Percentiles rank a stretch among this genome's conserved stretches.
Evolutionary conservation across 2,888 invertebrate species (phyloP).

Genomic region (Scotopteryx bipunctaria): DNA sequence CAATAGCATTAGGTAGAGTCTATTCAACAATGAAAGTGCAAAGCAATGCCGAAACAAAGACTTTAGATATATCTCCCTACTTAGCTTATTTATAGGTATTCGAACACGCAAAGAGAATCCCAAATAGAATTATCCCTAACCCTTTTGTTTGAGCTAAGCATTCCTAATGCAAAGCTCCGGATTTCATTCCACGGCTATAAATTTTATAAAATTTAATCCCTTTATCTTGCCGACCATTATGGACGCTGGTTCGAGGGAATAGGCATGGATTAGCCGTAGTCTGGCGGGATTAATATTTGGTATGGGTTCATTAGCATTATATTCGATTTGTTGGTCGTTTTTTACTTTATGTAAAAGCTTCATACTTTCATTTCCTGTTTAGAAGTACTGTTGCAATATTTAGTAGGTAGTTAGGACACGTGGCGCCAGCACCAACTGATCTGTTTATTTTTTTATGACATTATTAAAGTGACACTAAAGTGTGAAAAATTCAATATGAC

Average conservation of each 20-base stretch:
- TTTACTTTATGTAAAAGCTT: too few species aligned
- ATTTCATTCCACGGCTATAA: constrained; percentile 58
- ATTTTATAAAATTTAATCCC: constrained; percentile 75
- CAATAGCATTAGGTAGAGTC: too few species aligned
- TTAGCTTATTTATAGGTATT: constrained; percentile 10
- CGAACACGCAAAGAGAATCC: constrained; percentile 27
- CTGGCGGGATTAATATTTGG: constrained; percentile 8
- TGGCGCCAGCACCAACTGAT: too few species aligned
- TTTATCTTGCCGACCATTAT: constrained; percentile 66
- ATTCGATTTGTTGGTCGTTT: neutral
- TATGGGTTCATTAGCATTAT: constrained; percentile 1
- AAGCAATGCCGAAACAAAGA: neutral
- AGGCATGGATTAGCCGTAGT: constrained; percentile 51
- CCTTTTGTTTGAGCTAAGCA: constrained; percentile 39
- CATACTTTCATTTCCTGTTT: too few species aligned
- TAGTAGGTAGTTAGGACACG: too few species aligned
- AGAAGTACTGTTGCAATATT: too few species aligned
- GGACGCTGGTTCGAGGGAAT: constrained; percentile 36
- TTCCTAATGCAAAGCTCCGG: constrained; percentile 43
- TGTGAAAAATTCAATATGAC: too few species aligned
- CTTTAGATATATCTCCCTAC: too few species aligned
- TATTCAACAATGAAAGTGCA: neutral
- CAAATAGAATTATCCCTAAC: constrained; percentile 36
- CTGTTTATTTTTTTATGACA: too few species aligned
- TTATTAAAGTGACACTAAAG: too few species aligned